Conservation (phyloP, 2,113 vertebrate species). For the Plotosus lineatus region DNA sequence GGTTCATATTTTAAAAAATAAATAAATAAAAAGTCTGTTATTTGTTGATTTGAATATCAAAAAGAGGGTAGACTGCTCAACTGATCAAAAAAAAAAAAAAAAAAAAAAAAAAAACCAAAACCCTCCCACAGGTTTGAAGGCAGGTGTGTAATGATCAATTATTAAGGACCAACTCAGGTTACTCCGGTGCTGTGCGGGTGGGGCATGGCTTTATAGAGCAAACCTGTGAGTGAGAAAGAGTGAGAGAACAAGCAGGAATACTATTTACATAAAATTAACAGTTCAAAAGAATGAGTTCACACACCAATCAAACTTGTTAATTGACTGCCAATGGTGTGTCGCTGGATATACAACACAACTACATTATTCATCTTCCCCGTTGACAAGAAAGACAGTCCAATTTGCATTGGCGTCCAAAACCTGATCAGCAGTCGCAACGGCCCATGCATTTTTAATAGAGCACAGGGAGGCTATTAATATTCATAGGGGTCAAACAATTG, state of each 20-base stretch:
- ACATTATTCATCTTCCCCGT: constrained; percentile 95
- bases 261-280: constrained; percentile 99
- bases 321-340: constrained; percentile 99
- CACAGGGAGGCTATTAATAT: constrained; percentile 90
- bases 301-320: constrained; percentile 99
- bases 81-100: constrained; percentile 61
- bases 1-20: constrained; percentile 42
- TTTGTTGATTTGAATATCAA: constrained; percentile 99
- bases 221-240: constrained; percentile 82
- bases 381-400: constrained; percentile 98
- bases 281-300: constrained; percentile 99
- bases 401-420: constrained; percentile 99
- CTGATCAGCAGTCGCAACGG: constrained; percentile 99
- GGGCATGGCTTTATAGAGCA: constrained; percentile 76
- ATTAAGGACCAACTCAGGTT: constrained; percentile 96
- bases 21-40: constrained; percentile 80
- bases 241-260: constrained; percentile 77
- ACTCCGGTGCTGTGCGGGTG: constrained; percentile 75
- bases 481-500: constrained; percentile 93
- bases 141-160: constrained; percentile 99
- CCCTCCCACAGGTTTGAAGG: constrained; percentile 89
- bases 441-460: constrained; percentile 97
- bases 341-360: constrained; percentile 96
- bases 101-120: constrained; percentile 80
- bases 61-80: constrained; percentile 85